Evolutionary conservation across 2,797 vertebrate genomes (phyloP).

Genomic region (Lithobates sylvaticus): DNA sequence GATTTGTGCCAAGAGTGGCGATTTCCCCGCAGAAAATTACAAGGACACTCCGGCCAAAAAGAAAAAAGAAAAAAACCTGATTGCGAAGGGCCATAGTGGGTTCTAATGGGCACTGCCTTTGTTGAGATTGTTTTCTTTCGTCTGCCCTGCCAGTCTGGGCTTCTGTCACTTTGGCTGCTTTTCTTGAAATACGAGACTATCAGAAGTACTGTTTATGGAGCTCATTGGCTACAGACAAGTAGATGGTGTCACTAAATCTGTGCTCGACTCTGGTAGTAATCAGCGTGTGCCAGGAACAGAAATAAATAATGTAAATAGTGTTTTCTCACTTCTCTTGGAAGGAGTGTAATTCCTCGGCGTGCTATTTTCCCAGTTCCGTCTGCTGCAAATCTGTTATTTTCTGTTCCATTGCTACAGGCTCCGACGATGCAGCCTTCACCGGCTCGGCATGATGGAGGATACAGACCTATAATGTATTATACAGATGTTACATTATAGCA

Average conservation of each 20-base stretch:
- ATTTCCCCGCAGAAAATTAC: too few species aligned
- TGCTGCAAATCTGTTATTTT: constrained; percentile 65
- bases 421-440: constrained; percentile 43
- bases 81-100: too few species aligned
- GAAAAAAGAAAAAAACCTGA: too few species aligned
- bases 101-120: too few species aligned
- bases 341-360: constrained; percentile 70
- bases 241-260: too few species aligned
- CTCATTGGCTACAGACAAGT: too few species aligned
- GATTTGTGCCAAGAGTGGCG: too few species aligned
- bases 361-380: constrained; percentile 66
- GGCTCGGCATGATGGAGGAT: neutral
- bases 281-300: neutral
- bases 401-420: constrained; percentile 58
- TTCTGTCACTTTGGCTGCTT: neutral
- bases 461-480: neutral
- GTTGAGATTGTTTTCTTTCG: too few species aligned
- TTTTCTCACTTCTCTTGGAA: constrained; percentile 64
- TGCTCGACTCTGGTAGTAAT: neutral
- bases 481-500: neutral
- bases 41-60: too few species aligned
- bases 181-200: too few species aligned
- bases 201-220: too few species aligned
- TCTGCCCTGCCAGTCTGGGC: constrained; percentile 10
- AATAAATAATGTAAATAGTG: neutral